phyloP scores from a whole-genome alignment of 2,113 vertebrate genomes.

The Periophthalmodon schlosseri region DNA sequence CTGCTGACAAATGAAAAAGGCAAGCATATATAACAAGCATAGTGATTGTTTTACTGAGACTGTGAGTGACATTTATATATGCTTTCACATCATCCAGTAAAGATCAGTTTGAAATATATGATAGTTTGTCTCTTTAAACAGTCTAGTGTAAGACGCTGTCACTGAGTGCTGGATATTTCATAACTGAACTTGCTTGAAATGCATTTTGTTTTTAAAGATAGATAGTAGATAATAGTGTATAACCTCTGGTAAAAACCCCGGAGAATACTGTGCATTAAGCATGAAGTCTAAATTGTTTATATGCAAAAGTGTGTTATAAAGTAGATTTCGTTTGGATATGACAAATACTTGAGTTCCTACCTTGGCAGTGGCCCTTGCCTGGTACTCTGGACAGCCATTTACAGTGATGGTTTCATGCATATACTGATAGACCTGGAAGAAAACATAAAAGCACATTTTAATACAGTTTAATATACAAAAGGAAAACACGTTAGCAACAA shows the following conservation, averaged over 20 bases:
- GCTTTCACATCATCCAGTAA: conserved; percentile 10
- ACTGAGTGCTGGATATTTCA: background rate
- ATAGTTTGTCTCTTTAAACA: conserved; percentile 5
- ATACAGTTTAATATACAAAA: background rate
- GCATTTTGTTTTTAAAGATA: background rate
- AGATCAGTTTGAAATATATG: conserved; percentile 9
- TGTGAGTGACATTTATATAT: background rate
- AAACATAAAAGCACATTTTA: conserved; percentile 33
- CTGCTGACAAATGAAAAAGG: background rate
- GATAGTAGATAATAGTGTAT: background rate
- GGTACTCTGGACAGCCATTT: conserved; percentile 97
- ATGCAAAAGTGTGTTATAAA: background rate
- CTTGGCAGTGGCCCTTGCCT: conserved; percentile 97
- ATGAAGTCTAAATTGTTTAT: background rate
- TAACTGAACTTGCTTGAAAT: background rate
- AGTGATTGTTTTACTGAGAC: background rate
- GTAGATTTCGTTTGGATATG: background rate
- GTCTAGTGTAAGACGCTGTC: background rate
- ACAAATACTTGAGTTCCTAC: conserved; percentile 72
- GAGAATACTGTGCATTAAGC: background rate
- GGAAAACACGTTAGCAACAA: background rate
- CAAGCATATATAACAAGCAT: background rate
- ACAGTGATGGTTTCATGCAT: conserved; percentile 99
- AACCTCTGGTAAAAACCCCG: background rate
- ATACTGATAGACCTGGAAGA: conserved; percentile 96